A percentile compares a stretch with the other conserved stretches of the same genome.
Conservation (phyloP, 2,113 vertebrate species). For the Phyllopteryx taeniolatus region DNA sequence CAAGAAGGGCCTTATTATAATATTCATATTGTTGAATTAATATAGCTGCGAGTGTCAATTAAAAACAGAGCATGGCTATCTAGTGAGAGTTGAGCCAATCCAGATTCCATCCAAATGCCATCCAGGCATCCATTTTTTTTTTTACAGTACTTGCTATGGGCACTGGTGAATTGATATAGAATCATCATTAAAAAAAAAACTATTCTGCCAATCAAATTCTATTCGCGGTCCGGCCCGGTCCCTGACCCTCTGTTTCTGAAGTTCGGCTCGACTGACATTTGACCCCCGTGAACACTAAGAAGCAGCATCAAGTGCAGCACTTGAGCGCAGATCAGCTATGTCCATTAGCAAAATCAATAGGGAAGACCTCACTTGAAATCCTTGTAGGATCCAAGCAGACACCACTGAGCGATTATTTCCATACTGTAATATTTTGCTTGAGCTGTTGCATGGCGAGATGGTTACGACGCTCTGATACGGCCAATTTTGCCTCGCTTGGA, state of each 20-base stretch:
- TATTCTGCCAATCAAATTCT: neutral
- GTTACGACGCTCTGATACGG: neutral
- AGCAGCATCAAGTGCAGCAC: neutral
- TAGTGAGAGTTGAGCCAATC: no score
- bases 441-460: neutral
- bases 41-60: no score
- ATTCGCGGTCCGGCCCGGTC: no score
- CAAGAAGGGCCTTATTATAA: neutral
- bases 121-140: no score
- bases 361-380: neutral
- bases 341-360: conserved; percentile 1
- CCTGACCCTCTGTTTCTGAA: neutral
- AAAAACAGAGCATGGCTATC: no score
- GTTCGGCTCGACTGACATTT: neutral
- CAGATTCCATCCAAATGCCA: no score
- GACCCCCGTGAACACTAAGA: neutral
- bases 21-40: neutral
- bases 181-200: no score
- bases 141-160: no score
- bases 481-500: neutral
- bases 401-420: neutral
- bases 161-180: neutral
- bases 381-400: neutral
- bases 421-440: neutral
- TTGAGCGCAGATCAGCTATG: neutral